Evolutionary conservation across 2,797 vertebrate genomes (phyloP).

Genomic region (Sylvia borin): DNA sequence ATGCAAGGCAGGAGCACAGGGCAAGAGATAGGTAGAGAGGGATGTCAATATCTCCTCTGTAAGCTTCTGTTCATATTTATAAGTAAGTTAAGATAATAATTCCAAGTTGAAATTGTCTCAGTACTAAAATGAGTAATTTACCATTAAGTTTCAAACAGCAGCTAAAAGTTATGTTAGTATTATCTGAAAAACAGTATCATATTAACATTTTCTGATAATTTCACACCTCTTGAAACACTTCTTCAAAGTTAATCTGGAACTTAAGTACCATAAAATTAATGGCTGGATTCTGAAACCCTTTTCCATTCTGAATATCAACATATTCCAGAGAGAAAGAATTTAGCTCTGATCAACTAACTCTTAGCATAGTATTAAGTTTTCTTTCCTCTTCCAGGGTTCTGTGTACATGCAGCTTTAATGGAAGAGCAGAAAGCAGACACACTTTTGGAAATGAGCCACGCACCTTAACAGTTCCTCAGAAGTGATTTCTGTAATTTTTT

Average conservation of each 20-base stretch:
- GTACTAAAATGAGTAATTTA: background rate
- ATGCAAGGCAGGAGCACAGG: background rate
- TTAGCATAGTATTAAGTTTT: background rate
- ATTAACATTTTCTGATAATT: constrained; percentile 11
- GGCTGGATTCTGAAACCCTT: background rate
- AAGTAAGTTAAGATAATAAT: constrained; percentile 15
- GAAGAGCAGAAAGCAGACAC: background rate
- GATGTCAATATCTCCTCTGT: background rate
- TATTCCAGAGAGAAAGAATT: background rate
- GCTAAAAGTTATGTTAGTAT: background rate
- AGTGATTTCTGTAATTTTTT: background rate
- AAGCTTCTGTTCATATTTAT: constrained; percentile 4
- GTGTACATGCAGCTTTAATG: background rate
- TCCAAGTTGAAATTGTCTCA: constrained; percentile 9
- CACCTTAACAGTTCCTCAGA: background rate
- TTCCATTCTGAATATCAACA: background rate
- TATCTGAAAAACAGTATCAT: background rate
- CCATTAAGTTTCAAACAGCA: background rate
- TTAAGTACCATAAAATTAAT: background rate
- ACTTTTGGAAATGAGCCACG: background rate
- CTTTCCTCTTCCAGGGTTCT: background rate
- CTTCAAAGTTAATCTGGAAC: background rate
- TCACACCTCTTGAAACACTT: background rate
- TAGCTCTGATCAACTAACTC: background rate
- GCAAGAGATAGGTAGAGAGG: rapidly evolving